These are phyloP conservation scores for Sphecodes monilicornis DNA, from an alignment of 2,888 invertebrate genomes.

Conservation along the genomic window DNA sequence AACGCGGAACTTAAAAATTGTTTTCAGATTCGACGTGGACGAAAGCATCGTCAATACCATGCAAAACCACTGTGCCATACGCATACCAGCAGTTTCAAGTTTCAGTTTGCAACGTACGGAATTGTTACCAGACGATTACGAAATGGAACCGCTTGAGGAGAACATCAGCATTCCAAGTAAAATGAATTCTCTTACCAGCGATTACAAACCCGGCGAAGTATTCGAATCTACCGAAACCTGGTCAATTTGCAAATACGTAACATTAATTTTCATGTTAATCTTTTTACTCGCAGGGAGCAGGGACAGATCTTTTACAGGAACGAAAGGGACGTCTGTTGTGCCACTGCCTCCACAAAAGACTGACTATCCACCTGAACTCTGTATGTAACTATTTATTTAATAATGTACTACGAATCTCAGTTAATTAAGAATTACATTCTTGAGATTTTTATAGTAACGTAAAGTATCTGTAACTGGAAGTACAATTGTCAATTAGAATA, in stretches of 20 bases:
- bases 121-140: constrained; percentile 82
- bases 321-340: background rate
- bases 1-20: too few relatives aligned
- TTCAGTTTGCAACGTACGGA: constrained; percentile 82
- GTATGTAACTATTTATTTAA: constrained; percentile 15
- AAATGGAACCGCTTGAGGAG: constrained; percentile 82
- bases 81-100: constrained; percentile 80
- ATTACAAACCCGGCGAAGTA: background rate
- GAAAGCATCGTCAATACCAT: constrained; percentile 82
- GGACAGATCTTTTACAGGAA: background rate
- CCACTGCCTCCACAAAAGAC: background rate
- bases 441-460: background rate
- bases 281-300: background rate
- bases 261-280: background rate
- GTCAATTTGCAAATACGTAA: background rate
- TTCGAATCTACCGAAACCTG: background rate
- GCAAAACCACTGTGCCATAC: constrained; percentile 84
- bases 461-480: background rate
- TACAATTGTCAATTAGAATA: background rate
- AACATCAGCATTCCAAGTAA: constrained; percentile 53
- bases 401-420: background rate
- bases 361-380: background rate
- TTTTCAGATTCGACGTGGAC: constrained; percentile 83
- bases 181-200: constrained; percentile 19
- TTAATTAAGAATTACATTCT: background rate